These are phyloP conservation scores for Scaptomyza graminum DNA, from an alignment of 1,140 invertebrate genomes.

Conservation along the genomic window DNA sequence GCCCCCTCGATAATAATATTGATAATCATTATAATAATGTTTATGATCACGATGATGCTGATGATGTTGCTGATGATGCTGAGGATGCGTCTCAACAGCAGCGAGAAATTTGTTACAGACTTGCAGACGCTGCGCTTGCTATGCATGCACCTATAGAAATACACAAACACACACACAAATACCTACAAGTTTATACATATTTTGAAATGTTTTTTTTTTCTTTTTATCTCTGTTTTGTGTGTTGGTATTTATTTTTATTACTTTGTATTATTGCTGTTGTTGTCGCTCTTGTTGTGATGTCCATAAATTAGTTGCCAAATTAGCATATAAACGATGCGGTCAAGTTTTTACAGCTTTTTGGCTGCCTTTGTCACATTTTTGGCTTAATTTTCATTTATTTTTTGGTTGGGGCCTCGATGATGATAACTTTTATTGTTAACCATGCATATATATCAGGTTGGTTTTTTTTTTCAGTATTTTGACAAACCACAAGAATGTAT, in stretches of 20 bases:
- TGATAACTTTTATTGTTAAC: conserved; percentile 4
- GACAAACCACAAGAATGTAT: conserved; percentile 4
- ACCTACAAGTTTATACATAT: conserved; percentile 25
- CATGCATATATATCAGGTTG: not conserved
- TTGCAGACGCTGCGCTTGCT: conserved; percentile 35
- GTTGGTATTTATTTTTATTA: conserved; percentile 45
- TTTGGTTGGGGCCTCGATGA: conserved; percentile 10
- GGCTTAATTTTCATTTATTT: not conserved
- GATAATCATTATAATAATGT: conserved; percentile 38
- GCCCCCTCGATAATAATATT: conserved; percentile 48
- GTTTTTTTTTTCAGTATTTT: conserved; percentile 9
- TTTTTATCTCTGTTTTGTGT: conserved; percentile 23
- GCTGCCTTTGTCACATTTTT: conserved; percentile 38
- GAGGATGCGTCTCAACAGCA: conserved; percentile 45
- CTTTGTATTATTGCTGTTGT: conserved; percentile 68
- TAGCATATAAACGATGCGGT: conserved; percentile 76
- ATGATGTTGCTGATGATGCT: conserved; percentile 43
- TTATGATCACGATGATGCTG: conserved; percentile 16
- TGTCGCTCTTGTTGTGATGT: conserved; percentile 79
- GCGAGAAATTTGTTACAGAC: conserved; percentile 68
- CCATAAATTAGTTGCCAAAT: conserved; percentile 74
- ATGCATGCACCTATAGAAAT: conserved; percentile 56
- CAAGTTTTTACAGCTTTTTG: conserved; percentile 59
- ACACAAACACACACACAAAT: too few species aligned
- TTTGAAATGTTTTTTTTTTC: not conserved